Conservation (phyloP, 2,113 vertebrate species). For the Semicossyphus pulcher region DNA sequence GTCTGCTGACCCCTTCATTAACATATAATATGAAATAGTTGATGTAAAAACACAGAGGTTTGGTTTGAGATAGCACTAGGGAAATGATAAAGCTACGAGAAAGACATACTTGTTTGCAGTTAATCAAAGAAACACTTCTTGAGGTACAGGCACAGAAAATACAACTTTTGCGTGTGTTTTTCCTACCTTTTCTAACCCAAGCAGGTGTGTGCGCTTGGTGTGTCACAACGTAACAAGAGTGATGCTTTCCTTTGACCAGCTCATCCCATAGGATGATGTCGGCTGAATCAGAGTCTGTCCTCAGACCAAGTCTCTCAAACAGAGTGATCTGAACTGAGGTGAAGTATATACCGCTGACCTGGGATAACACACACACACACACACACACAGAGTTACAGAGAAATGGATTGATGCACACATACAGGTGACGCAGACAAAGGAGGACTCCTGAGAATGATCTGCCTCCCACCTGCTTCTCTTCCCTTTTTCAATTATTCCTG, state of each 20-base stretch:
- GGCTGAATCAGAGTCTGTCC: constrained; percentile 72
- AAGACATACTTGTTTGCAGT: no score
- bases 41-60: no score
- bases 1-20: background rate
- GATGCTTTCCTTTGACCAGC: constrained; percentile 81
- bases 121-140: no score
- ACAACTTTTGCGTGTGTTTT: background rate
- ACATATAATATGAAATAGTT: background rate
- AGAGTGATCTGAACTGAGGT: constrained; percentile 78
- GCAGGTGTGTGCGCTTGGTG: constrained; percentile 81
- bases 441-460: background rate
- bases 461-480: background rate
- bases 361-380: constrained; percentile 28
- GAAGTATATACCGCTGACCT: constrained; percentile 85
- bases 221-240: constrained; percentile 78
- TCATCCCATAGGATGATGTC: constrained; percentile 84
- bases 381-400: background rate
- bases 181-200: constrained; percentile 89
- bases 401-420: background rate
- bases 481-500: background rate
- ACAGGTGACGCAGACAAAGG: background rate
- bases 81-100: no score
- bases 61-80: no score
- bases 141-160: background rate
- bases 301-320: constrained; percentile 72